Evolutionary conservation across 1,140 invertebrate species (phyloP).

Genomic region (Megathymus violae): DNA sequence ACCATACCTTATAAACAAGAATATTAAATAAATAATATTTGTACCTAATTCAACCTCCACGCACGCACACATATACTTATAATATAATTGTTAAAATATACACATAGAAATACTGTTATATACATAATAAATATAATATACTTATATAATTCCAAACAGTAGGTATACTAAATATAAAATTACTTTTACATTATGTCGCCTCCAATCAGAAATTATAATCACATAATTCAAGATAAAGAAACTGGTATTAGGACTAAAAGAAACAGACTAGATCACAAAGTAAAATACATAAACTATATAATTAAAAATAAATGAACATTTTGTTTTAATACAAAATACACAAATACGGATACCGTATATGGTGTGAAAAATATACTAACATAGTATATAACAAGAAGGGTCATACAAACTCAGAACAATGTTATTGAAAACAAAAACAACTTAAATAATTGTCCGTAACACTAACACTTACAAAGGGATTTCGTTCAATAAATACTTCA

Average conservation of each 20-base stretch:
- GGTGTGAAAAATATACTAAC: slow-evolving; percentile 74
- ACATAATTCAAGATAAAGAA: slow-evolving; percentile 36
- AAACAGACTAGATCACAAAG: slow-evolving; percentile 64
- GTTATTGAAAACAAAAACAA: slow-evolving; percentile 73
- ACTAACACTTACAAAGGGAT: slow-evolving; percentile 66
- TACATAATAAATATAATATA: slow-evolving; percentile 41
- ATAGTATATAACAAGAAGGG: slow-evolving; percentile 68
- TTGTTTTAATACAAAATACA: slow-evolving; percentile 69
- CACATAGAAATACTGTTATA: slow-evolving; percentile 28
- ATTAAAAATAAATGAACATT: slow-evolving; percentile 48
- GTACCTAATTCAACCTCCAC: background rate
- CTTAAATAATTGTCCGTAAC: slow-evolving; percentile 46
- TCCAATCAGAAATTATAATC: slow-evolving; percentile 28
- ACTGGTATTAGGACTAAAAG: slow-evolving; percentile 52
- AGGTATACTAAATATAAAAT: slow-evolving; percentile 30
- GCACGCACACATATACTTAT: slow-evolving; percentile 22
- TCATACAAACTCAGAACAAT: slow-evolving; percentile 77
- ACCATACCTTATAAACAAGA: no score
- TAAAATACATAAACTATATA: slow-evolving; percentile 36
- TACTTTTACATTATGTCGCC: slow-evolving; percentile 27
- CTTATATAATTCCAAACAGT: slow-evolving; percentile 30
- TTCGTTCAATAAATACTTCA: slow-evolving; percentile 59
- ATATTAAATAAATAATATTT: slow-evolving; percentile 38
- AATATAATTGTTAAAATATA: slow-evolving; percentile 26
- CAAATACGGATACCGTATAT: slow-evolving; percentile 82